Evolutionary conservation across 2,113 vertebrate species (phyloP).

Genomic region (Promerops cafer): DNA sequence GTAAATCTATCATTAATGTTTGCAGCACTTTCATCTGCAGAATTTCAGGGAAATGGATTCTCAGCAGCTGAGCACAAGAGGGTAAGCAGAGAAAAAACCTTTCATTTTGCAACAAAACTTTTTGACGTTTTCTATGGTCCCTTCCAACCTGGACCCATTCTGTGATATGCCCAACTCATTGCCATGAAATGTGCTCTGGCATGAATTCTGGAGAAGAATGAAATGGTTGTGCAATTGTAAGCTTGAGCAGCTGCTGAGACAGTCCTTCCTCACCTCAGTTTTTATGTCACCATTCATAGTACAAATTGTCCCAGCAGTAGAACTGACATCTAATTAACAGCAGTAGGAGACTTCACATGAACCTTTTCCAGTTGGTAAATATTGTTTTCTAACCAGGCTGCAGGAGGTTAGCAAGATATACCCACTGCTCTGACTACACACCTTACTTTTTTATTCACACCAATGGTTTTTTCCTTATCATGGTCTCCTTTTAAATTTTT

Average conservation of each 20-base stretch:
- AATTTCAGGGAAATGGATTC: background rate
- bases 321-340: background rate
- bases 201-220: background rate
- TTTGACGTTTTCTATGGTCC: background rate
- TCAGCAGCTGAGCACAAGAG: background rate
- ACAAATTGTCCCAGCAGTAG: background rate
- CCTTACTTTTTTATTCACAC: background rate
- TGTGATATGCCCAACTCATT: background rate
- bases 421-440: background rate
- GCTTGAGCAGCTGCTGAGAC: background rate
- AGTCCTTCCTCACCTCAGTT: background rate
- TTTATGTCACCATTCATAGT: background rate
- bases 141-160: background rate
- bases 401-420: background rate
- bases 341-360: background rate
- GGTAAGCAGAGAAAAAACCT: background rate
- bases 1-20: background rate
- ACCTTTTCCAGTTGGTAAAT: background rate
- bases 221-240: background rate
- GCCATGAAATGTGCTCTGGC: background rate
- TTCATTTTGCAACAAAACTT: background rate
- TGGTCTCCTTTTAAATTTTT: background rate
- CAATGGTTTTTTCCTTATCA: background rate
- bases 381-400: background rate
- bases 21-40: constrained; percentile 2